A percentile compares a stretch with the other conserved stretches of the same genome.
Conservation (phyloP, 2,113 vertebrate species). For the Ciconia stormi region DNA sequence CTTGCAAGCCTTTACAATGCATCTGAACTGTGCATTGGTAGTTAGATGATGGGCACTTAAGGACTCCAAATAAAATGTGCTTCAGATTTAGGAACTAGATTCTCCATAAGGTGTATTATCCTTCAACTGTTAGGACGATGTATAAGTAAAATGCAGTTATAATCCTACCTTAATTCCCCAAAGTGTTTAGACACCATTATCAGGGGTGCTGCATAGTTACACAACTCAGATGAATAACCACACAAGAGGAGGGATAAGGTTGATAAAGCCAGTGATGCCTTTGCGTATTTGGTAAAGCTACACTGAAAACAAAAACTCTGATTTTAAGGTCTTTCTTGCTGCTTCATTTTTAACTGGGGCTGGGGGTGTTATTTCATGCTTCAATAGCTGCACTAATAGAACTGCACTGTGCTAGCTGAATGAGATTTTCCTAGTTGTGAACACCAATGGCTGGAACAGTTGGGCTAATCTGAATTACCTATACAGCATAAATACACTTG, state of each 20-base stretch:
- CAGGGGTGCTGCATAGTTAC: not conserved
- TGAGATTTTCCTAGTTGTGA: slow-evolving; percentile 49
- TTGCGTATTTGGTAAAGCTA: not conserved
- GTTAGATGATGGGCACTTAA: not conserved
- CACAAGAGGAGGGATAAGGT: not conserved
- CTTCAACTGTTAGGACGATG: not conserved
- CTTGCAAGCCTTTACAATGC: not conserved
- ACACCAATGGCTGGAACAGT: slow-evolving; percentile 29
- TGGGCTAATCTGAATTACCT: slow-evolving; percentile 61
- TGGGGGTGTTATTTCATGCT: slow-evolving; percentile 34
- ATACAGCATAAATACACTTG: slow-evolving; percentile 16
- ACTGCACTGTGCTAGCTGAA: slow-evolving; percentile 10
- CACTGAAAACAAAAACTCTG: not conserved
- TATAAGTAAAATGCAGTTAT: not conserved
- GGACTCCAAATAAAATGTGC: not conserved
- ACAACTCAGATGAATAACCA: not conserved
- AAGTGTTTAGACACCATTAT: not conserved
- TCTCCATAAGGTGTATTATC: not conserved
- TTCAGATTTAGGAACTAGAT: not conserved
- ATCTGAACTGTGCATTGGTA: not conserved
- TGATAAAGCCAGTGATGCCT: not conserved
- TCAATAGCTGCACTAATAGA: slow-evolving; percentile 29
- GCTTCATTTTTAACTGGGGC: not conserved
- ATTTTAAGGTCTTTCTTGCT: slow-evolving; percentile 3
- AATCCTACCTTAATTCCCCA: not conserved